Conservation (phyloP, 2,113 vertebrate species). For the Thunnus maccoyii region DNA sequence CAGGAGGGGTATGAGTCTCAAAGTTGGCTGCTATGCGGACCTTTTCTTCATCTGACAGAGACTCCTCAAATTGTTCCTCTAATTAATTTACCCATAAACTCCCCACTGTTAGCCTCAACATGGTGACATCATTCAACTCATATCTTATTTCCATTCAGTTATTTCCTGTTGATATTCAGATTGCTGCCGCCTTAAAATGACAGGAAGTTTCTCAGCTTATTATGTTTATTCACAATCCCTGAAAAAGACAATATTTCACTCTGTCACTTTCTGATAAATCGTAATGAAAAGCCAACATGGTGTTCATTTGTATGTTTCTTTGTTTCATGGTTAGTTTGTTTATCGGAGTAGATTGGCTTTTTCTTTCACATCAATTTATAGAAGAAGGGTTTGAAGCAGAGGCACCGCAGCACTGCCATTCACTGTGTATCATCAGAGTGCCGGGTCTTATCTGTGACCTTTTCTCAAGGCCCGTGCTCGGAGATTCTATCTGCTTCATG, state of each 20-base stretch:
- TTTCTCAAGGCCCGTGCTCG: slow-evolving; percentile 66
- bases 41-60: slow-evolving; percentile 68
- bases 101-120: neutral
- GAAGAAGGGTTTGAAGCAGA: slow-evolving; percentile 36
- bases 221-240: neutral
- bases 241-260: slow-evolving; percentile 9
- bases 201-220: slow-evolving; percentile 1
- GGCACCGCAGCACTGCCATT: slow-evolving; percentile 42
- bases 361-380: slow-evolving; percentile 25
- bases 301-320: neutral
- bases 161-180: slow-evolving; percentile 23
- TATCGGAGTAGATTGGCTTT: slow-evolving; percentile 22
- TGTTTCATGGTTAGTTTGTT: slow-evolving; percentile 22
- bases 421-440: slow-evolving; percentile 56
- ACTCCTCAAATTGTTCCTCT: too few relatives aligned
- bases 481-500: slow-evolving; percentile 78
- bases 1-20: slow-evolving; percentile 95
- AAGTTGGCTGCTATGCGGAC: slow-evolving; percentile 98
- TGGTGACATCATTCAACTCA: slow-evolving; percentile 13
- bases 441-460: slow-evolving; percentile 79
- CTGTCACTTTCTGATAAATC: slow-evolving; percentile 1
- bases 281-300: neutral
- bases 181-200: slow-evolving; percentile 19
- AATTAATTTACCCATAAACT: slow-evolving; percentile 16
- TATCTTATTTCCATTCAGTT: slow-evolving; percentile 23